Evolutionary conservation across 2,888 invertebrate species (phyloP).

Genomic region (Apamea epomidion): DNA sequence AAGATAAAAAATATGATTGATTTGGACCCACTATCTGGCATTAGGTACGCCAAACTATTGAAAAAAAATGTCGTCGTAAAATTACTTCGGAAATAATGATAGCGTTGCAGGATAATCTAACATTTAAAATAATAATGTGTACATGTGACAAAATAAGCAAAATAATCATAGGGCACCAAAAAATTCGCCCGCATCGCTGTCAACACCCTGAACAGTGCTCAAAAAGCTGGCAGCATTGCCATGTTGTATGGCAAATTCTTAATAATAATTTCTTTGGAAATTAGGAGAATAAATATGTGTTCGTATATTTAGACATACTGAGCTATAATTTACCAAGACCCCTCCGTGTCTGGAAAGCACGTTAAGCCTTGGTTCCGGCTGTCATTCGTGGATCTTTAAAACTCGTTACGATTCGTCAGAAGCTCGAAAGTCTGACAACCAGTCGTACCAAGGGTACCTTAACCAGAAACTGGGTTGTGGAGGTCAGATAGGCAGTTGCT

Average conservation of each 20-base stretch:
- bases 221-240: too few relatives aligned
- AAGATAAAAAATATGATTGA: not conserved
- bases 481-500: not conserved
- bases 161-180: too few relatives aligned
- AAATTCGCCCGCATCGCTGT: too few relatives aligned
- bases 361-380: not conserved
- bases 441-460: not conserved
- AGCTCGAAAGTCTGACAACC: not conserved
- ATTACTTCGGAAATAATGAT: not conserved
- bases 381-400: not conserved
- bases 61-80: not conserved
- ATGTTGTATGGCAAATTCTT: too few relatives aligned
- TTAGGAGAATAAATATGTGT: not conserved
- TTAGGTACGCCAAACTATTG: not conserved
- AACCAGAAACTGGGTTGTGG: not conserved
- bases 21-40: not conserved
- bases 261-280: too few relatives aligned
- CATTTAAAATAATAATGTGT: too few relatives aligned
- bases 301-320: not conserved
- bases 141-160: too few relatives aligned
- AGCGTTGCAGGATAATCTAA: too few relatives aligned
- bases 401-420: not conserved
- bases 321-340: not conserved
- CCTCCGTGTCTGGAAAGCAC: not conserved
- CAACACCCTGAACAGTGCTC: too few relatives aligned